Evolutionary conservation across 1,140 invertebrate species (phyloP).

Genomic region (Heliconius nattereri): DNA sequence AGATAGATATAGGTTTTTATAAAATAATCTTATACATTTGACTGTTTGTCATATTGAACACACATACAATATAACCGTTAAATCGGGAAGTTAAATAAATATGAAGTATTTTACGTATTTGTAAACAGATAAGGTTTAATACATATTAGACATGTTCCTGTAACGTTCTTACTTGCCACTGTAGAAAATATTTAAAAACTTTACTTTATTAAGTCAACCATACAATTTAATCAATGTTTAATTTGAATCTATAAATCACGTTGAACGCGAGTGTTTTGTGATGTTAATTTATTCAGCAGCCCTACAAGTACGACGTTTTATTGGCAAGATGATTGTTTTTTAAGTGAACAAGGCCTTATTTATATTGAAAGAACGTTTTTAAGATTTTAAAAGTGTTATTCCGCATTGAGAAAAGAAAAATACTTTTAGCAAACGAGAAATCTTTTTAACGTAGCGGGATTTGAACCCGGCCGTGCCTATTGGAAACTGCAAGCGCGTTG

Average conservation of each 20-base stretch:
- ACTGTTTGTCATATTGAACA: not conserved
- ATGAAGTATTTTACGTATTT: not conserved
- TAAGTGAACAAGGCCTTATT: not conserved
- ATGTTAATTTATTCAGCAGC: conserved; percentile 1
- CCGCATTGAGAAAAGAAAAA: no score
- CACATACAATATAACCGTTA: not conserved
- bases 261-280: not conserved
- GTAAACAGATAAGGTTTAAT: not conserved
- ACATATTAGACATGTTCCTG: not conserved
- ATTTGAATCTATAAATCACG: conserved; percentile 1
- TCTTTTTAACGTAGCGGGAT: no score
- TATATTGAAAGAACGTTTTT: not conserved
- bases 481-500: no score
- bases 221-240: not conserved
- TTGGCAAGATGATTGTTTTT: not conserved
- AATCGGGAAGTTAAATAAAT: not conserved
- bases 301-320: not conserved
- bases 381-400: no score
- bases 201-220: not conserved
- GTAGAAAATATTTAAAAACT: no score
- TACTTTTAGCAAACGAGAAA: no score
- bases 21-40: not conserved
- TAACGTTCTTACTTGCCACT: not conserved
- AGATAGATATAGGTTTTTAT: no score
- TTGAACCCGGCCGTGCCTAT: no score